These are phyloP conservation scores for Lycocorax pyrrhopterus DNA, from an alignment of 2,113 vertebrate species.

Conservation along the genomic window DNA sequence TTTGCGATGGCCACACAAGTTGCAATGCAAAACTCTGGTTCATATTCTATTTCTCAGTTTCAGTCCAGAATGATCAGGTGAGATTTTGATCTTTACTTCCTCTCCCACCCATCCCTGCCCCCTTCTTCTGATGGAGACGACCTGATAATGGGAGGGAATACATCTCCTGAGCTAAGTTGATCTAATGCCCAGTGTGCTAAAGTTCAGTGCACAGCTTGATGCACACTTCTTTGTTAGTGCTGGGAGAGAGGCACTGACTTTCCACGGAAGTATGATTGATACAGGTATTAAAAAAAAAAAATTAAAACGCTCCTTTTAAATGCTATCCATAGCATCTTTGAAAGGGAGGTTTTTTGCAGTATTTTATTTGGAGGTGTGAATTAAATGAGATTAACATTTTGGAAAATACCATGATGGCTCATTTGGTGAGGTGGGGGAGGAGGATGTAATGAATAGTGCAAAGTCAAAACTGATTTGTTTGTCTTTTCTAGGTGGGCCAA, in stretches of 20 bases:
- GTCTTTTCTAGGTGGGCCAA: slow-evolving; percentile 88
- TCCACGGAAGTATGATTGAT: background rate
- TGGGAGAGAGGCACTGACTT: background rate
- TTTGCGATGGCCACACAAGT: slow-evolving; percentile 98
- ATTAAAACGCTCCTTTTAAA: accelerated
- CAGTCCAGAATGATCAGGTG: slow-evolving; percentile 99
- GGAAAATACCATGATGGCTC: background rate
- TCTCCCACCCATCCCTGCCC: background rate
- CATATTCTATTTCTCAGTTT: slow-evolving; percentile 97
- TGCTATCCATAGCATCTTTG: background rate
- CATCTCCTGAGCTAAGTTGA: background rate
- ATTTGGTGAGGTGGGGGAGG: background rate
- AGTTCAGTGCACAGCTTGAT: background rate
- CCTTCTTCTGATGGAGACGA: background rate
- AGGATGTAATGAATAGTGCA: background rate
- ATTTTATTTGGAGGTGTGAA: background rate
- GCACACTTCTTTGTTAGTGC: background rate
- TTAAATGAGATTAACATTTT: background rate
- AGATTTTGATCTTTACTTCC: background rate
- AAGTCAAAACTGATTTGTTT: background rate
- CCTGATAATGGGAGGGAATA: background rate
- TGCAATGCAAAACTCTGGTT: slow-evolving; percentile 97
- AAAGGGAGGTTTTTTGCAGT: background rate
- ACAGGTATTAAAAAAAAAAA: background rate
- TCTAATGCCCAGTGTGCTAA: background rate